A percentile compares a stretch with the other conserved stretches of the same genome.
Conservation (phyloP, 2,888 invertebrate genomes). For the Orthonevra nobilis region DNA sequence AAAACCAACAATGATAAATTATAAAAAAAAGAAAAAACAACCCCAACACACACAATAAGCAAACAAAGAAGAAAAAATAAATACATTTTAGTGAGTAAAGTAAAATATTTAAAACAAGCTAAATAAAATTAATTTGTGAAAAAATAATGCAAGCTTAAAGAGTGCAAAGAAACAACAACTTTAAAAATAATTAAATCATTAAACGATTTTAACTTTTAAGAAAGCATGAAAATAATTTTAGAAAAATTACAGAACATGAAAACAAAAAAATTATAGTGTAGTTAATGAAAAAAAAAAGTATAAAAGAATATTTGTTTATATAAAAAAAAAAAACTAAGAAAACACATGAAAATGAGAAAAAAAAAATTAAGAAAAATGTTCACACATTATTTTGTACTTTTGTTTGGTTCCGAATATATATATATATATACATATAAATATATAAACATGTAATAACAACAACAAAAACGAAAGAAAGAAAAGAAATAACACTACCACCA, state of each 20-base stretch:
- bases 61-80: conserved; percentile 63
- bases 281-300: conserved; percentile 60
- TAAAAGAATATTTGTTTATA: conserved; percentile 75
- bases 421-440: too few species aligned
- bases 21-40: conserved; percentile 77
- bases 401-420: conserved; percentile 64
- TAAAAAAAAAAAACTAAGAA: conserved; percentile 55
- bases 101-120: conserved; percentile 69
- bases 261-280: conserved; percentile 65
- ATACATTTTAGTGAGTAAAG: conserved; percentile 70
- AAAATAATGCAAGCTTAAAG: conserved; percentile 72
- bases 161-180: conserved; percentile 70
- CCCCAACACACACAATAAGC: conserved; percentile 72
- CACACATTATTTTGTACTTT: conserved; percentile 67
- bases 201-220: conserved; percentile 71
- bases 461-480: too few species aligned
- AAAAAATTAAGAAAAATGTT: conserved; percentile 54
- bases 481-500: too few species aligned
- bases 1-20: too few species aligned
- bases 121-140: conserved; percentile 67
- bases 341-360: conserved; percentile 46
- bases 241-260: conserved; percentile 68
- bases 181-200: conserved; percentile 69
- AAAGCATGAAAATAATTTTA: conserved; percentile 71
- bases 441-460: conserved; percentile 29